Percentiles rank a stretch among this genome's conserved stretches.
Evolutionary conservation across 2,113 vertebrate genomes (phyloP).

Genomic region (Lichenostomus cassidix): DNA sequence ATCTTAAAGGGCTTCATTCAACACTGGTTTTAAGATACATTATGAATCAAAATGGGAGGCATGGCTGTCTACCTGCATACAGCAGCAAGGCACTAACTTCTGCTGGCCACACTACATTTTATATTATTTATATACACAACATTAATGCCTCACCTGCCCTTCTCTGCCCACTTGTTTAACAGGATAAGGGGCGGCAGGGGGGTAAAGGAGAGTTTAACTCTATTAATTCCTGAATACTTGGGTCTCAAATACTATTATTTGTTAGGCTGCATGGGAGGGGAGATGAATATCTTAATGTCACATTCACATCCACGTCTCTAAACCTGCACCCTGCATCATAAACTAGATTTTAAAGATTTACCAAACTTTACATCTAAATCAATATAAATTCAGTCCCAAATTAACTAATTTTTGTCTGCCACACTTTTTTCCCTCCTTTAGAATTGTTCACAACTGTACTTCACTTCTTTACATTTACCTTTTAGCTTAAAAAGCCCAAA

Average conservation of each 20-base stretch:
- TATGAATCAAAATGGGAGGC: not conserved
- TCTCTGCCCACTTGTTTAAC: not conserved
- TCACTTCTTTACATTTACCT: not conserved
- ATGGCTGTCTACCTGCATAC: not conserved
- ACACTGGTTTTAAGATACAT: not conserved
- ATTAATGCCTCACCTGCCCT: not conserved
- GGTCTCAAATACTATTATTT: not conserved
- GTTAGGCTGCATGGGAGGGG: not conserved
- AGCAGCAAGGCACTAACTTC: not conserved
- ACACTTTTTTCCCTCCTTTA: not conserved
- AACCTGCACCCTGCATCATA: not conserved
- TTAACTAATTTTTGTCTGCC: not conserved
- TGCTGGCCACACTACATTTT: not conserved
- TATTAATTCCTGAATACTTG: not conserved
- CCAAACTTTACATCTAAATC: not conserved
- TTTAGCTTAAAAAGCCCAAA: not conserved
- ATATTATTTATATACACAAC: not conserved
- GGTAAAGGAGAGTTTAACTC: not conserved
- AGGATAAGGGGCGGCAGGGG: rapidly evolving
- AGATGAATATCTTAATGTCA: not conserved
- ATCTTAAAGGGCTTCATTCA: not conserved
- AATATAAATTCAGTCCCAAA: not conserved
- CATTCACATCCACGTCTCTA: not conserved
- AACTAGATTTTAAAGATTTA: not conserved
- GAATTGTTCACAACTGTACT: not conserved